Percentiles rank a stretch among this genome's conserved stretches.
These are phyloP conservation scores for Xylophagus ater DNA, from an alignment of 2,888 invertebrate species.

Conservation along the genomic window DNA sequence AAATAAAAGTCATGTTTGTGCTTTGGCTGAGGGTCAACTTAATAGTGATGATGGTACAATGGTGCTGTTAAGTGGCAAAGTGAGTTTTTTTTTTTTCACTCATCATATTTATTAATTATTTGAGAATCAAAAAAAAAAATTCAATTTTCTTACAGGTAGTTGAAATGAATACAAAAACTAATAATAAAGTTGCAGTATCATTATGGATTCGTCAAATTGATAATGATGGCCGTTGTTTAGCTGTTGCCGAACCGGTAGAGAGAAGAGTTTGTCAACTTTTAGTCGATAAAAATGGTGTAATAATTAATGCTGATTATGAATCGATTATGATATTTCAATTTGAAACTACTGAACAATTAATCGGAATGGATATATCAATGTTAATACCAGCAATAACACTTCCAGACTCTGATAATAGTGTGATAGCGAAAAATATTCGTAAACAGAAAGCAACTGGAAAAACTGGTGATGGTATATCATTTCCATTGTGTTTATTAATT, in stretches of 20 bases:
- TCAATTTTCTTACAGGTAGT: slow-evolving; percentile 39
- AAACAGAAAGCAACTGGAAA: slow-evolving; percentile 56
- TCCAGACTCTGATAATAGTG: slow-evolving; percentile 35
- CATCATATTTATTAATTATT: background rate
- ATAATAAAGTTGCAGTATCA: slow-evolving; percentile 49
- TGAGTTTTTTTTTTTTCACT: slow-evolving; percentile 19
- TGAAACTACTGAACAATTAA: slow-evolving; percentile 41
- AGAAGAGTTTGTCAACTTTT: slow-evolving; percentile 24
- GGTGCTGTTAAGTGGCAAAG: slow-evolving; percentile 53
- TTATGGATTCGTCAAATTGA: slow-evolving; percentile 52
- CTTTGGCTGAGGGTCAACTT: slow-evolving; percentile 42
- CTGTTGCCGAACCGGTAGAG: slow-evolving; percentile 54
- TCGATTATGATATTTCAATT: slow-evolving; percentile 46
- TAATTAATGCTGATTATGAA: slow-evolving; percentile 31
- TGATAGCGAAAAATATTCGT: slow-evolving; percentile 39
- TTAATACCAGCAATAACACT: slow-evolving; percentile 45
- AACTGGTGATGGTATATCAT: slow-evolving; percentile 50
- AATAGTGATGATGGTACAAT: slow-evolving; percentile 47
- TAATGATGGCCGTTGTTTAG: slow-evolving; percentile 48
- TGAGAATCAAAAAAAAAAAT: background rate
- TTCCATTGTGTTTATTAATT: slow-evolving; percentile 50
- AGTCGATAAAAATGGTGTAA: slow-evolving; percentile 25
- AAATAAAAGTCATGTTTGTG: slow-evolving; percentile 42
- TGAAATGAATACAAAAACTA: slow-evolving; percentile 48
- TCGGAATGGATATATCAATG: slow-evolving; percentile 42